Conservation (phyloP, 1,140 invertebrate species). For the Gonatopus flavifemur region DNA sequence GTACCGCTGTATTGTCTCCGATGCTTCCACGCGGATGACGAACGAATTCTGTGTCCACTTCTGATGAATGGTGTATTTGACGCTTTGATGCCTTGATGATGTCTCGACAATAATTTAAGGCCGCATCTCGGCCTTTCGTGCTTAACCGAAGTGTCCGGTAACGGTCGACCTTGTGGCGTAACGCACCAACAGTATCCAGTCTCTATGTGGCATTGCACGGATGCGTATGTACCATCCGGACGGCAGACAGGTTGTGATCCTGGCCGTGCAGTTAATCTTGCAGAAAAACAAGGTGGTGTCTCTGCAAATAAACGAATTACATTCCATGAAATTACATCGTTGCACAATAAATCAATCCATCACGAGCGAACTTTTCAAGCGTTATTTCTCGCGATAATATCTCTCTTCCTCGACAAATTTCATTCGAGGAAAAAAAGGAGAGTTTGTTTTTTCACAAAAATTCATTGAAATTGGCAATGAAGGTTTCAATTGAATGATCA, state of each 20-base stretch:
- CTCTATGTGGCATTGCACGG: slow-evolving; percentile 79
- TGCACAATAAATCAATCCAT: too few relatives aligned
- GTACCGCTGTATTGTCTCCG: slow-evolving; percentile 38
- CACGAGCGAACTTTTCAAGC: too few relatives aligned
- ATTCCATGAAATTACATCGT: too few relatives aligned
- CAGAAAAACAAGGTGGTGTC: slow-evolving; percentile 59
- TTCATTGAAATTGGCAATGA: too few relatives aligned
- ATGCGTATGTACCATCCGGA: slow-evolving; percentile 77
- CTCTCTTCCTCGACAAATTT: too few relatives aligned
- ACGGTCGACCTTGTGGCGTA: slow-evolving; percentile 73
- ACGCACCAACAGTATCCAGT: slow-evolving; percentile 85
- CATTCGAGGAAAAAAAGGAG: too few relatives aligned
- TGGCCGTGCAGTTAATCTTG: slow-evolving; percentile 38
- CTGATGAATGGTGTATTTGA: slow-evolving; percentile 29
- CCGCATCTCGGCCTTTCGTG: slow-evolving; percentile 70
- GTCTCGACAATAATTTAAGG: slow-evolving; percentile 33
- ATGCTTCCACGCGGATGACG: slow-evolving; percentile 45
- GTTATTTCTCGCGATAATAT: too few relatives aligned
- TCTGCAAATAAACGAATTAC: too few relatives aligned
- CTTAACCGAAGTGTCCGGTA: slow-evolving; percentile 73
- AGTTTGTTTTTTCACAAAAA: too few relatives aligned
- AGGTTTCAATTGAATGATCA: too few relatives aligned
- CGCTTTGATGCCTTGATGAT: too few relatives aligned
- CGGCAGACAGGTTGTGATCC: slow-evolving; percentile 67
- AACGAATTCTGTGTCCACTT: slow-evolving; percentile 41